Evolutionary conservation across 2,113 vertebrate species (phyloP).

Genomic region (Panthera leo): DNA sequence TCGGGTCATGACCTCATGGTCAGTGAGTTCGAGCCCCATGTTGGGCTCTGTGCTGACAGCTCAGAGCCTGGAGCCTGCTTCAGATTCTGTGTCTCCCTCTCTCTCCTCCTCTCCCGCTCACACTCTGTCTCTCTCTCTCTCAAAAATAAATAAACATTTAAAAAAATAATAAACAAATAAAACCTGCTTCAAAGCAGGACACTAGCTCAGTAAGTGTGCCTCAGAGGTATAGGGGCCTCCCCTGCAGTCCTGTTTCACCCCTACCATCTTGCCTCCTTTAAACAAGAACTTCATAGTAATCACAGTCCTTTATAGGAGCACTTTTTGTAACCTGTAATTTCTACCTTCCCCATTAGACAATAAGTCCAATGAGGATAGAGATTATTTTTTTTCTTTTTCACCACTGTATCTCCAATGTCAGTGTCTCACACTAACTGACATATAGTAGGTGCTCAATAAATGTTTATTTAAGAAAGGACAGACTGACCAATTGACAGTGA

Average conservation of each 20-base stretch:
- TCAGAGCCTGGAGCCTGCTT: no score
- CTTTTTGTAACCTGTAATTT: conserved; percentile 21
- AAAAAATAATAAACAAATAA: background rate
- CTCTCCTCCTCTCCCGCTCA: no score
- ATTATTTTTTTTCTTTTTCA: background rate
- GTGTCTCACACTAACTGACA: background rate
- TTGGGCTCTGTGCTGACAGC: no score
- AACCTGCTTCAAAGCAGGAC: background rate
- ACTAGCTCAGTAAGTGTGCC: background rate
- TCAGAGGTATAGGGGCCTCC: background rate
- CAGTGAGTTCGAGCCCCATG: no score
- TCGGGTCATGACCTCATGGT: no score
- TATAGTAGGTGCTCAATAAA: background rate
- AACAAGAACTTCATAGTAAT: background rate
- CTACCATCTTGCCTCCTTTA: background rate
- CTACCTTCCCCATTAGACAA: background rate
- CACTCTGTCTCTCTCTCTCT: no score
- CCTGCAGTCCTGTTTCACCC: background rate
- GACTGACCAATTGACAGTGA: background rate
- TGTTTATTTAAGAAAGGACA: background rate
- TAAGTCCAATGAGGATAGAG: background rate
- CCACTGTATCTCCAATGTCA: background rate
- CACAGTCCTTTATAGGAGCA: background rate
- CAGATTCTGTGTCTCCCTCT: no score
- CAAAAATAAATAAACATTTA: no score